These are phyloP conservation scores for Hyperoplus lanceolatus DNA, from an alignment of 2,797 vertebrate species.

Conservation along the genomic window DNA sequence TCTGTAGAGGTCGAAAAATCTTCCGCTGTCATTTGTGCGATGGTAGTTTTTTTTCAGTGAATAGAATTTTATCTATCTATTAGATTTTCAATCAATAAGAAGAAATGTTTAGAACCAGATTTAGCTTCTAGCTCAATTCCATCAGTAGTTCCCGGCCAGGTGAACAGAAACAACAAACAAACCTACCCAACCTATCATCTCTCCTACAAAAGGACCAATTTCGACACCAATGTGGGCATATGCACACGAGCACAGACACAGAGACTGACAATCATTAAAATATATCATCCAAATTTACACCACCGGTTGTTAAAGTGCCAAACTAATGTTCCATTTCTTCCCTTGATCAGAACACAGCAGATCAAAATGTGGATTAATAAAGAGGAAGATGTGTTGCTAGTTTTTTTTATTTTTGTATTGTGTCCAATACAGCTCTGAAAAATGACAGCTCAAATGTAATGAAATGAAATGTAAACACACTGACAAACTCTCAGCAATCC, in stretches of 20 bases:
- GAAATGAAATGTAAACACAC: slow-evolving; percentile 47
- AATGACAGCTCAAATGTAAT: slow-evolving; percentile 33
- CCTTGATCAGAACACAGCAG: slow-evolving; percentile 45
- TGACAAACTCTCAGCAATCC: slow-evolving; percentile 39
- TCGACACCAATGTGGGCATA: too few species aligned
- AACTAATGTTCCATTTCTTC: slow-evolving; percentile 17
- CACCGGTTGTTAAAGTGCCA: slow-evolving; percentile 5
- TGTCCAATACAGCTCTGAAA: slow-evolving; percentile 24
- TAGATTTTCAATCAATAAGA: too few species aligned
- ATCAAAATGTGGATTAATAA: slow-evolving; percentile 53
- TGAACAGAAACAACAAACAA: too few species aligned
- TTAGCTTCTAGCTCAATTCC: too few species aligned
- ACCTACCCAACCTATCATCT: too few species aligned
- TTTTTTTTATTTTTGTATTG: slow-evolving; percentile 24
- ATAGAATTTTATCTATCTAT: background rate
- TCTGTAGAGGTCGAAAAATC: slow-evolving; percentile 49
- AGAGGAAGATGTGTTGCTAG: slow-evolving; percentile 37
- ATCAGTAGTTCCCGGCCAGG: too few species aligned
- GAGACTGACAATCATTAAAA: too few species aligned
- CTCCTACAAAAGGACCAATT: too few species aligned
- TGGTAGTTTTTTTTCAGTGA: slow-evolving; percentile 44
- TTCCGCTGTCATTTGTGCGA: slow-evolving; percentile 33
- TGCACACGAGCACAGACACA: too few species aligned
- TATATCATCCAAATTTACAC: too few species aligned
- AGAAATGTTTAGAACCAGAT: too few species aligned